These are phyloP conservation scores for Illadopsis cleaveri DNA, from an alignment of 2,113 vertebrate species.

Conservation along the genomic window DNA sequence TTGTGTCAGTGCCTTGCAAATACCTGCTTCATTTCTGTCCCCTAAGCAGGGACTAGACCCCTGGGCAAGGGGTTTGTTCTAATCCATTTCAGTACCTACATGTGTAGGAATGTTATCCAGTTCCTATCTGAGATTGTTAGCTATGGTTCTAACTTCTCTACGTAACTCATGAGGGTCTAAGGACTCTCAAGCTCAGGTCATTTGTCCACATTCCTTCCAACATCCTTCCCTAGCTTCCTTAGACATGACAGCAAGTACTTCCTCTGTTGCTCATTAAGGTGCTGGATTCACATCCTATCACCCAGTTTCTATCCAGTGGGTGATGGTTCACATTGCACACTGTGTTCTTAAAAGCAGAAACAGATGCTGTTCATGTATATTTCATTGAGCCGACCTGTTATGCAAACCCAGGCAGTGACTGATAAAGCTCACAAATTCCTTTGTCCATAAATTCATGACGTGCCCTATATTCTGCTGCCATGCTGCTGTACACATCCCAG, in stretches of 20 bases:
- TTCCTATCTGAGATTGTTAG: not conserved
- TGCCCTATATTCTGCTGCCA: slow-evolving; percentile 44
- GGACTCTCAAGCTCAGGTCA: not conserved
- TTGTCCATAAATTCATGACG: not conserved
- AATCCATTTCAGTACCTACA: not conserved
- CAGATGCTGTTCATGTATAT: slow-evolving; percentile 66
- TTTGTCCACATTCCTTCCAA: not conserved
- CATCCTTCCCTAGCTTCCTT: not conserved
- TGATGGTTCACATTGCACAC: slow-evolving; percentile 10
- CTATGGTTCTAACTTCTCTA: not conserved
- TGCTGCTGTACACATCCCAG: not conserved
- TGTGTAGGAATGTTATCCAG: not conserved
- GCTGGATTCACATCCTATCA: not conserved
- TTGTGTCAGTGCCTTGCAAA: not conserved
- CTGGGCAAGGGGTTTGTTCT: not conserved
- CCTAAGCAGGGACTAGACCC: not conserved
- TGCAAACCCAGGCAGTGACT: slow-evolving; percentile 11
- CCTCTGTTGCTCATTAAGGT: not conserved
- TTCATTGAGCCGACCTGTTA: slow-evolving; percentile 33
- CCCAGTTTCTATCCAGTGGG: not conserved
- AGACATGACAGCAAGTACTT: not conserved
- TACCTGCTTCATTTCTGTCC: not conserved
- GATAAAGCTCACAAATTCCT: slow-evolving; percentile 38
- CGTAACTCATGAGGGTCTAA: not conserved
- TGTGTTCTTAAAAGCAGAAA: slow-evolving; percentile 59